Base-by-base conservation (phyloP, 2,113 vertebrate species). In the Heliornis fulica region DNA sequence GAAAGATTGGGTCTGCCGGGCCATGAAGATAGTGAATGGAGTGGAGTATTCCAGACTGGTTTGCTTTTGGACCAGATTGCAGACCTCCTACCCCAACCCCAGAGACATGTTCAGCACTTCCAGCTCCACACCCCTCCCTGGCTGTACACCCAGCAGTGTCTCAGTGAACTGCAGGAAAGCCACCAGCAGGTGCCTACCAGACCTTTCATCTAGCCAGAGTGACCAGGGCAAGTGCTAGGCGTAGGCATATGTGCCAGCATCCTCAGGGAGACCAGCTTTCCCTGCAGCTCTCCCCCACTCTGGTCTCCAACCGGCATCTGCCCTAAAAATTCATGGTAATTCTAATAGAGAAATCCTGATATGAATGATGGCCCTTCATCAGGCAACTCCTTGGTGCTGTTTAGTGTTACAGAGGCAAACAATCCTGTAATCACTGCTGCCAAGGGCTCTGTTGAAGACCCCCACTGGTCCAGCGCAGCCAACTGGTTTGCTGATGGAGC, bases 221-320 rank as follows among this genome's bases (percentile, higher is more conserved):
- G 13, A 34, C 8, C 32, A 60, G 20, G 15, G 20, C n/a, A 90
- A 90, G 22, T 31, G 7, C 8, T 61, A 41, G 63, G 34, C 22
- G 11, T 11, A 17, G 18, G 5, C 17, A 61, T 65, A 23, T 50
- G 38, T 81, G 19, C 45, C 61, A 26, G 46, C 20, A 80, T 21
- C 10, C 23, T 85, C 26, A 31, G 20, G 21, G 13, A 13, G 3
- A 22, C 14, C 0, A 0, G 12, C 11, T 38, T 38, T 74, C 40
- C 36, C 32, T 28, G 17, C 45, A 83, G 46, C 17, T 79, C n/a
- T 54, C 21, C 43, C n/a, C 25, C 2, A 8, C 23, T 61, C 16
- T 32, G 38, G 16, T 80, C 66, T 59, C 59, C 83, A 89, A 41
- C 41, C 74, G 45, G 46, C 56, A n/a, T 17, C 38, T 63, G 56